Evolutionary conservation across 1,140 invertebrate genomes (phyloP).

Genomic region (Diachasmimorpha longicaudata): DNA sequence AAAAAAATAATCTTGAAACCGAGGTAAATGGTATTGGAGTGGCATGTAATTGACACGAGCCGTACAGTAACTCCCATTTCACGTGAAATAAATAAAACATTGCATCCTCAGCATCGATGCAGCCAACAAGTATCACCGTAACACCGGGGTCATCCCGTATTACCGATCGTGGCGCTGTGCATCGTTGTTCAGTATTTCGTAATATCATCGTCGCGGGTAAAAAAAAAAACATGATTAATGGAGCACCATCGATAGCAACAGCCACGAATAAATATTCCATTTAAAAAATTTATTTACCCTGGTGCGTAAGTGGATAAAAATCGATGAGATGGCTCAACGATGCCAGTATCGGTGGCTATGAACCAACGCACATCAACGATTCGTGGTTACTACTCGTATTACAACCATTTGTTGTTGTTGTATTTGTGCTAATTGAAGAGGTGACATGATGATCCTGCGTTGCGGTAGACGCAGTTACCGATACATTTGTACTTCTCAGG

Average conservation of each 20-base stretch:
- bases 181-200: slow-evolving; percentile 9
- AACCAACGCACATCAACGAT: slow-evolving; percentile 60
- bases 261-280: background rate
- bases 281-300: slow-evolving; percentile 27
- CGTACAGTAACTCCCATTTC: slow-evolving; percentile 37
- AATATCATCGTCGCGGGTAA: slow-evolving; percentile 24
- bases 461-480: slow-evolving; percentile 41
- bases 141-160: slow-evolving; percentile 25
- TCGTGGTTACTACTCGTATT: slow-evolving; percentile 56
- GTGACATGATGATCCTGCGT: slow-evolving; percentile 16
- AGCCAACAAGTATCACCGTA: background rate
- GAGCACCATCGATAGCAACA: too few relatives aligned
- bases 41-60: slow-evolving; percentile 55
- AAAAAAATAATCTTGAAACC: slow-evolving; percentile 28
- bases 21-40: slow-evolving; percentile 41
- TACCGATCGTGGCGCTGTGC: background rate
- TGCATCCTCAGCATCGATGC: background rate
- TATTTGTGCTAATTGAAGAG: slow-evolving; percentile 1
- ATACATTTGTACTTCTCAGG: slow-evolving; percentile 60
- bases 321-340: slow-evolving; percentile 59
- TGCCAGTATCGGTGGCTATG: slow-evolving; percentile 59
- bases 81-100: slow-evolving; percentile 31
- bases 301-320: slow-evolving; percentile 51
- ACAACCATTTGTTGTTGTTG: slow-evolving; percentile 26
- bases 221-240: background rate